A percentile compares a stretch with the other conserved stretches of the same genome.
These are phyloP conservation scores for Ceratina calcarata DNA, from an alignment of 1,140 invertebrate species.

Conservation along the genomic window DNA sequence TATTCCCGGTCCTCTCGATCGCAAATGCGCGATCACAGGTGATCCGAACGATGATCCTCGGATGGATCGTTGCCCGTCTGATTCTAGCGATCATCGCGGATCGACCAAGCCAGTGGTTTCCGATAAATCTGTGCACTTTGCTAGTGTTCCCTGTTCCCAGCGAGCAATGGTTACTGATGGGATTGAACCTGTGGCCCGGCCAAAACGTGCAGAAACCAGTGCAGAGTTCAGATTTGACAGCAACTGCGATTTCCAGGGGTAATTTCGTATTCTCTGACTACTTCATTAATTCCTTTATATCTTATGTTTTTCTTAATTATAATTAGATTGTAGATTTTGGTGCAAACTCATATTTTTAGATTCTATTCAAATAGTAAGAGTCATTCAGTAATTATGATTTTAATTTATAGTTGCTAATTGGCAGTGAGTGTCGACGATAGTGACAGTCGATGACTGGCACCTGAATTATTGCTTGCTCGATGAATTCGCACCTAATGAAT, in stretches of 20 bases:
- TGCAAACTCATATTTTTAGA: too few species aligned
- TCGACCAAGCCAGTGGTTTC: too few species aligned
- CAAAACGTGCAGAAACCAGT: not conserved
- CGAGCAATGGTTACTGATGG: slow-evolving; percentile 51
- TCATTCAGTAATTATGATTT: too few species aligned
- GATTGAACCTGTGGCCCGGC: slow-evolving; percentile 41
- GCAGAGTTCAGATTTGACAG: slow-evolving; percentile 6
- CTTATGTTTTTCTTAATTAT: too few species aligned
- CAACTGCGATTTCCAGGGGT: slow-evolving; percentile 49
- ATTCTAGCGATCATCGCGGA: not conserved
- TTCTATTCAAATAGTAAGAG: too few species aligned
- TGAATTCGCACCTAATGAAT: too few species aligned
- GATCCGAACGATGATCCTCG: slow-evolving; percentile 17
- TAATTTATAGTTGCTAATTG: too few species aligned
- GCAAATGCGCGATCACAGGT: slow-evolving; percentile 2
- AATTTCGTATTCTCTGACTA: slow-evolving; percentile 11
- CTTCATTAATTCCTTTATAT: not conserved
- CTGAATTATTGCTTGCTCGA: too few species aligned
- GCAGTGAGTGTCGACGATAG: too few species aligned
- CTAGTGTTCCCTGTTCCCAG: slow-evolving; percentile 39
- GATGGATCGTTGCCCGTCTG: not conserved
- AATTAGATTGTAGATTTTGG: too few species aligned
- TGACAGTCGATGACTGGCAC: too few species aligned
- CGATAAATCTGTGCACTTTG: slow-evolving; percentile 7
- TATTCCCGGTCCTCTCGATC: not conserved